phyloP scores from a whole-genome alignment of 2,888 invertebrate species.

The Conomelus anceps region DNA sequence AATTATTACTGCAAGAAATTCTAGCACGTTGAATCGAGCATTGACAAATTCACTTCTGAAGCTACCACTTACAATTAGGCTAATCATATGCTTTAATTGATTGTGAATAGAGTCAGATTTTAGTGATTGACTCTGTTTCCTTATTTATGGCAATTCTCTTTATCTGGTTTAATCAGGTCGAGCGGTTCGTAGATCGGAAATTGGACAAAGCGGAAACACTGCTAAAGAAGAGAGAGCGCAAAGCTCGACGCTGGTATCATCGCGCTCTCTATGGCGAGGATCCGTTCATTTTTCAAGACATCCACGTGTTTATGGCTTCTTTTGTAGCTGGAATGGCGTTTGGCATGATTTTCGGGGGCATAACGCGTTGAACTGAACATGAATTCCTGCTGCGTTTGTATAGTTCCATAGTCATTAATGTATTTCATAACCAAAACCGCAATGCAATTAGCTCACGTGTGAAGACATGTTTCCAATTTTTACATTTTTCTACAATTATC shows the following conservation, averaged over 20 bases:
- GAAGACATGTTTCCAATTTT: neutral
- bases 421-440: neutral
- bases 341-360: constrained; percentile 44
- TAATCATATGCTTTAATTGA: no score
- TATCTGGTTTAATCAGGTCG: constrained; percentile 55
- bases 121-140: neutral
- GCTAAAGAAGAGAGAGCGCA: constrained; percentile 61
- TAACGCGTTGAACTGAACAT: neutral
- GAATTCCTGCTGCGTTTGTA: neutral
- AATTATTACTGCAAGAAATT: no score
- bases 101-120: neutral
- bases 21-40: no score
- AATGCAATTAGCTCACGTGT: neutral
- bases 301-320: constrained; percentile 73
- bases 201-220: constrained; percentile 70
- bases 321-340: constrained; percentile 73
- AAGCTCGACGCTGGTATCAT: constrained; percentile 64
- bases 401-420: neutral
- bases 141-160: neutral
- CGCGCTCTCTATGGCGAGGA: constrained; percentile 50
- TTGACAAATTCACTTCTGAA: no score
- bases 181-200: constrained; percentile 73
- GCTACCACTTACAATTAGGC: no score
- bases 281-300: constrained; percentile 60
- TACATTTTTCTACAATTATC: neutral